Conservation (phyloP, 2,888 invertebrate genomes). For the Empis stercorea region DNA sequence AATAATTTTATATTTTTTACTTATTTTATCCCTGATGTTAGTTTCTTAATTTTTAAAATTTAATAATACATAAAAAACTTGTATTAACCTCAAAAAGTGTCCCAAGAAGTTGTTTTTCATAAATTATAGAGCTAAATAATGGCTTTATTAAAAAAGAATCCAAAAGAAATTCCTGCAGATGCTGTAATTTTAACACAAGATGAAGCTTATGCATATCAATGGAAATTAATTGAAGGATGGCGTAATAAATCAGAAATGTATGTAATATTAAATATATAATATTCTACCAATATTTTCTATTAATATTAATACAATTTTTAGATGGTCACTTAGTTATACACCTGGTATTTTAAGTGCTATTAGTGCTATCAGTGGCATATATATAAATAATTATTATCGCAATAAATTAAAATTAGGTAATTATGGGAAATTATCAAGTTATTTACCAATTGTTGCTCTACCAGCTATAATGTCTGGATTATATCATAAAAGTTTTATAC, state of each 20-base stretch:
- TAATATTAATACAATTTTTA: too few relatives aligned
- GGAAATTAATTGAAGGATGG: slow-evolving; percentile 48
- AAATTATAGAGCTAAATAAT: too few relatives aligned
- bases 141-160: slow-evolving; percentile 42
- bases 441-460: slow-evolving; percentile 46
- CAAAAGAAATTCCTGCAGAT: slow-evolving; percentile 42
- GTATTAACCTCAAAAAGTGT: neutral
- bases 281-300: neutral
- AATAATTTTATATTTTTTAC: too few relatives aligned
- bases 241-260: slow-evolving; percentile 47
- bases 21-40: too few relatives aligned
- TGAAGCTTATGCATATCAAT: slow-evolving; percentile 47
- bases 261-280: slow-evolving; percentile 20
- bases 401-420: slow-evolving; percentile 44
- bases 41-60: too few relatives aligned
- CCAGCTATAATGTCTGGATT: slow-evolving; percentile 44
- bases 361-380: slow-evolving; percentile 39
- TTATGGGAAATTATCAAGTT: slow-evolving; percentile 46
- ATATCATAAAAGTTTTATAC: slow-evolving; percentile 45
- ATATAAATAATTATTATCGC: slow-evolving; percentile 52
- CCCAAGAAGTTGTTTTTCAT: neutral
- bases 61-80: too few relatives aligned
- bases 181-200: slow-evolving; percentile 43
- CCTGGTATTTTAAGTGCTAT: slow-evolving; percentile 39
- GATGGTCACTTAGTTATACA: slow-evolving; percentile 43